These are phyloP conservation scores for Tryphoninae sp. DNA, from an alignment of 2,888 invertebrate genomes.

Conservation along the genomic window DNA sequence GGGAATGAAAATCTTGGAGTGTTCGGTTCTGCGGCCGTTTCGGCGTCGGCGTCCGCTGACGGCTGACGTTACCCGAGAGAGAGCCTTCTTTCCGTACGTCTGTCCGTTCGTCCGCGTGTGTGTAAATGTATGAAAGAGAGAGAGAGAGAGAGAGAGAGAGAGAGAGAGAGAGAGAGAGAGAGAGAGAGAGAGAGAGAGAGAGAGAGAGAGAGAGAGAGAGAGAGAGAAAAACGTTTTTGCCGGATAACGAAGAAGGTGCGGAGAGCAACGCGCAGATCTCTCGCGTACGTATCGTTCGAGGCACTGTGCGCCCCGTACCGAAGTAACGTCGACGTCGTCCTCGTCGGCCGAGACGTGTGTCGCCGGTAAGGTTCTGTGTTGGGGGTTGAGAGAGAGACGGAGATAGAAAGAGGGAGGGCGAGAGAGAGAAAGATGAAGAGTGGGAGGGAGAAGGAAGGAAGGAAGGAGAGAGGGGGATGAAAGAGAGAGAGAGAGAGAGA, in stretches of 20 bases:
- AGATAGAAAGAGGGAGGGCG: slow-evolving; percentile 6
- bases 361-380: slow-evolving; percentile 77
- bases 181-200: slow-evolving; percentile 21
- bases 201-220: no score
- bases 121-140: not conserved
- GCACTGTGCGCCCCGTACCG: slow-evolving; percentile 65
- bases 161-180: slow-evolving; percentile 15
- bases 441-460: slow-evolving; percentile 14
- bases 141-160: slow-evolving; percentile 36
- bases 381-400: slow-evolving; percentile 29
- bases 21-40: slow-evolving; percentile 10
- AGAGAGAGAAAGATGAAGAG: slow-evolving; percentile 10
- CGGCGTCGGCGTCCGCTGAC: slow-evolving; percentile 48
- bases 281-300: slow-evolving; percentile 66
- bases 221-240: slow-evolving; percentile 27
- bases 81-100: slow-evolving; percentile 14
- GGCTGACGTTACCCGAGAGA: slow-evolving; percentile 38
- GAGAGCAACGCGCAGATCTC: slow-evolving; percentile 50
- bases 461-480: slow-evolving; percentile 45
- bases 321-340: slow-evolving; percentile 67
- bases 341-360: slow-evolving; percentile 76
- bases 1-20: no score
- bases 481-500: slow-evolving; percentile 26
- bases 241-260: slow-evolving; percentile 57
- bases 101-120: not conserved